Conservation (phyloP, 1,140 invertebrate genomes). For the Pachyrhynchus sulphureomaculatus region DNA sequence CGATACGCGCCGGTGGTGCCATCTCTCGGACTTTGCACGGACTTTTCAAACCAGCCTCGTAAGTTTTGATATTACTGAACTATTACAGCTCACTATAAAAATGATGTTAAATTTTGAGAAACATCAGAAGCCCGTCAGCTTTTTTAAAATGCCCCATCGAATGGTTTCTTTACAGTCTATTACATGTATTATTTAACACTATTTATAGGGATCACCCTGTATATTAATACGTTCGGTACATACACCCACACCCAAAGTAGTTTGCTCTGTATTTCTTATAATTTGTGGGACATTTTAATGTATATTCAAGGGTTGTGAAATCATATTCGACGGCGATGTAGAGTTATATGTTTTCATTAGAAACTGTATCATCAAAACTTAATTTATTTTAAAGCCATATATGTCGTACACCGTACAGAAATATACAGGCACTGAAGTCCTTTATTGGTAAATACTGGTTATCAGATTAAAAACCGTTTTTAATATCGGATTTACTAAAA, state of each 20-base stretch:
- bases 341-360: slow-evolving; percentile 32
- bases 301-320: slow-evolving; percentile 30
- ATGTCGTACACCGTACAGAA: no score
- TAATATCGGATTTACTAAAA: background rate
- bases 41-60: no score
- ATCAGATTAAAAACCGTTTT: no score
- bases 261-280: slow-evolving; percentile 29
- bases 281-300: slow-evolving; percentile 34
- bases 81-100: no score
- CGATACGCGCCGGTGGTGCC: no score
- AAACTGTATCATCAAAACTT: slow-evolving; percentile 32
- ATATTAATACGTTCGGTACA: slow-evolving; percentile 14
- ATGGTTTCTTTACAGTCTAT: no score
- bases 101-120: no score
- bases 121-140: no score
- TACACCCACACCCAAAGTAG: slow-evolving; percentile 30
- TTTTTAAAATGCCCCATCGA: no score
- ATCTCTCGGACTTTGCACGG: no score
- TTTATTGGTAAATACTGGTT: slow-evolving; percentile 23
- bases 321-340: slow-evolving; percentile 29
- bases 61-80: no score
- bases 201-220: slow-evolving; percentile 4
- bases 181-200: no score
- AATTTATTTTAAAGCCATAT: slow-evolving; percentile 24
- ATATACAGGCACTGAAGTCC: slow-evolving; percentile 5